Conservation (phyloP, 2,888 invertebrate genomes). For the Platerodrilus igneus region DNA sequence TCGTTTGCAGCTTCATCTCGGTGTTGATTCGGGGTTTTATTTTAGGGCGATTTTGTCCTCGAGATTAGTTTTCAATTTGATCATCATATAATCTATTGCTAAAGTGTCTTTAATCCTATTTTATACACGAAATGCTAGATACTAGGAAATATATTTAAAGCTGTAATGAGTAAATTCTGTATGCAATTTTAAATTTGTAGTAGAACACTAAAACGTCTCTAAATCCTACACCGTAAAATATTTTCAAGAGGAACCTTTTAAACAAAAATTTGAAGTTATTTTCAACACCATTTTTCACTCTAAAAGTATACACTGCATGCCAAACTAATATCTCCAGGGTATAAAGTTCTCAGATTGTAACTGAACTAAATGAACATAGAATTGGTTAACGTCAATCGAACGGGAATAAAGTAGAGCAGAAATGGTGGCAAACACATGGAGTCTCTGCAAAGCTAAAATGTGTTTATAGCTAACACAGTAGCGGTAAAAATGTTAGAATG, state of each 20-base stretch:
- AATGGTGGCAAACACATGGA: slow-evolving; percentile 8
- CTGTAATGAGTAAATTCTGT: too few species aligned
- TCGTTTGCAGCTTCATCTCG: too few species aligned
- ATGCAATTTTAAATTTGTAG: too few species aligned
- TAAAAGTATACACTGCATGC: slow-evolving; percentile 40
- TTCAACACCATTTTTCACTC: slow-evolving; percentile 45
- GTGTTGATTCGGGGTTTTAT: too few species aligned
- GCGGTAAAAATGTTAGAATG: slow-evolving; percentile 34
- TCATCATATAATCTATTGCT: too few species aligned
- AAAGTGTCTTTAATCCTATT: too few species aligned
- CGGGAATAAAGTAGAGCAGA: slow-evolving; percentile 19
- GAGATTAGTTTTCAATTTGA: too few species aligned
- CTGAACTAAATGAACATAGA: slow-evolving; percentile 47
- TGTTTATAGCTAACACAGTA: slow-evolving; percentile 18
- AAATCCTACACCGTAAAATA: slow-evolving; percentile 23
- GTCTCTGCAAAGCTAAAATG: slow-evolving; percentile 5
- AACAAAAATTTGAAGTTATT: slow-evolving; percentile 35
- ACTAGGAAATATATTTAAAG: too few species aligned
- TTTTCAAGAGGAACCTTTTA: slow-evolving; percentile 30
- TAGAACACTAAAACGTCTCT: slow-evolving; percentile 16
- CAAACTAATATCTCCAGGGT: slow-evolving; percentile 44
- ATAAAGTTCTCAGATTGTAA: slow-evolving; percentile 43
- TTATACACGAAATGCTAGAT: too few species aligned
- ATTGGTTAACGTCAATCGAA: slow-evolving; percentile 42
- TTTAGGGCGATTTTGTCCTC: too few species aligned